Percentiles rank a stretch among this genome's conserved stretches.
Conservation (phyloP, 2,888 invertebrate species). For the Drosophila siamana region DNA sequence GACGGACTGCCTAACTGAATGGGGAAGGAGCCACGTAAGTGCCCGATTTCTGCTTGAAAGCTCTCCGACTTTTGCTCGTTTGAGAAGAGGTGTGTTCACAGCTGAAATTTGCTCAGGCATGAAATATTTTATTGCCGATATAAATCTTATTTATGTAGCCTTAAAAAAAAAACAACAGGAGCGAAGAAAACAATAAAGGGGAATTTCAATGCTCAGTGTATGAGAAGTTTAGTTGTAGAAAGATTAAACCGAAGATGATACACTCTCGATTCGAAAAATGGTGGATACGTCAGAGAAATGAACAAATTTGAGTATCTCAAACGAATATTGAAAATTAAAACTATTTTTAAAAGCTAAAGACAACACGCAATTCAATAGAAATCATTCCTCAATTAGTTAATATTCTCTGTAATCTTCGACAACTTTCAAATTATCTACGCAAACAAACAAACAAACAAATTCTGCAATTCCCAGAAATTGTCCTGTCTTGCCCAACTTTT, state of each 20-base stretch:
- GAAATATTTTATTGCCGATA: slow-evolving; percentile 76
- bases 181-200: slow-evolving; percentile 19
- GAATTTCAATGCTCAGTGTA: not conserved
- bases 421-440: too few species aligned
- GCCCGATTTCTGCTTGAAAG: slow-evolving; percentile 21
- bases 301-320: too few species aligned
- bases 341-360: too few species aligned
- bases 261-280: slow-evolving; percentile 4
- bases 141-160: slow-evolving; percentile 76
- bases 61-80: slow-evolving; percentile 21
- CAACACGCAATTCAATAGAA: too few species aligned
- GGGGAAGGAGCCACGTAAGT: slow-evolving; percentile 5
- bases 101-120: slow-evolving; percentile 63
- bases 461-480: too few species aligned
- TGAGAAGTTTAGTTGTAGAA: not conserved
- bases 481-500: not conserved
- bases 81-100: slow-evolving; percentile 52
- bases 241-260: not conserved
- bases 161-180: not conserved
- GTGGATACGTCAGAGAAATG: too few species aligned
- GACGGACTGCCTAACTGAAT: not conserved
- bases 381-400: too few species aligned
- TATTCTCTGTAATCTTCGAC: too few species aligned
- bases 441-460: too few species aligned
- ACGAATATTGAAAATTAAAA: too few species aligned